A percentile compares a stretch with the other conserved stretches of the same genome.
Conservation (phyloP, 2,888 invertebrate genomes). For the Nematopogon swammerdamellus region DNA sequence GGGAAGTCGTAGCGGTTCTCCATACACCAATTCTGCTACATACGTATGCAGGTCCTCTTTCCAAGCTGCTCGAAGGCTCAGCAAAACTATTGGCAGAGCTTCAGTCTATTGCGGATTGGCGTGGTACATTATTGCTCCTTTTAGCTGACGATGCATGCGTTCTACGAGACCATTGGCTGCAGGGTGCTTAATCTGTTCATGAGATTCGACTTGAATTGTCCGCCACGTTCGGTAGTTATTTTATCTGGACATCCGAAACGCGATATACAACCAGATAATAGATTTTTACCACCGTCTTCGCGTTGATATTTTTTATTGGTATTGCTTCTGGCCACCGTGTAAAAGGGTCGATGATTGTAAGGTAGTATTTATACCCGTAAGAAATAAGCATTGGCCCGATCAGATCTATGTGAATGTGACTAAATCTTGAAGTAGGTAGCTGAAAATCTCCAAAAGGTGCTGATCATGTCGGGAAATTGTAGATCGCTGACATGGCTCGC, state of each 20-base stretch:
- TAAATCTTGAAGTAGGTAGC: conserved; percentile 16
- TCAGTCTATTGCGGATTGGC: conserved; percentile 11
- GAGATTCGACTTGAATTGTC: conserved; percentile 20
- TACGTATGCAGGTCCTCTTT: conserved; percentile 13
- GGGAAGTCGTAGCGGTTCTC: conserved; percentile 12
- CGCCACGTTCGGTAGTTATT: conserved; percentile 22
- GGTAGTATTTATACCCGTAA: conserved; percentile 9
- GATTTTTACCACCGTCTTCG: conserved; percentile 22
- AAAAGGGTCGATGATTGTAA: conserved; percentile 21
- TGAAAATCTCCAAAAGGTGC: conserved; percentile 15
- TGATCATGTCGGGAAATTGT: conserved; percentile 20
- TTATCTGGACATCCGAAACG: conserved; percentile 26
- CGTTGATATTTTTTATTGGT: conserved; percentile 22
- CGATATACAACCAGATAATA: conserved; percentile 26
- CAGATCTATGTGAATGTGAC: conserved; percentile 22
- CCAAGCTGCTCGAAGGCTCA: conserved; percentile 16
- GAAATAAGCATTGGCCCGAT: conserved; percentile 14
- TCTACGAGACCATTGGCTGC: conserved; percentile 26
- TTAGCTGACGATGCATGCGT: conserved; percentile 26
- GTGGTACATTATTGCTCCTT: conserved; percentile 20
- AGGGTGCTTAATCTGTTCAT: conserved; percentile 9
- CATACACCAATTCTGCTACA: conserved; percentile 14
- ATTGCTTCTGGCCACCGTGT: conserved; percentile 28
- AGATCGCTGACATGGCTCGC: conserved; percentile 18
- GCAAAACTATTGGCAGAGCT: conserved; percentile 13